Base-by-base conservation (phyloP, 2,888 invertebrate species). In the Dicranocentrus wangi region DNA sequence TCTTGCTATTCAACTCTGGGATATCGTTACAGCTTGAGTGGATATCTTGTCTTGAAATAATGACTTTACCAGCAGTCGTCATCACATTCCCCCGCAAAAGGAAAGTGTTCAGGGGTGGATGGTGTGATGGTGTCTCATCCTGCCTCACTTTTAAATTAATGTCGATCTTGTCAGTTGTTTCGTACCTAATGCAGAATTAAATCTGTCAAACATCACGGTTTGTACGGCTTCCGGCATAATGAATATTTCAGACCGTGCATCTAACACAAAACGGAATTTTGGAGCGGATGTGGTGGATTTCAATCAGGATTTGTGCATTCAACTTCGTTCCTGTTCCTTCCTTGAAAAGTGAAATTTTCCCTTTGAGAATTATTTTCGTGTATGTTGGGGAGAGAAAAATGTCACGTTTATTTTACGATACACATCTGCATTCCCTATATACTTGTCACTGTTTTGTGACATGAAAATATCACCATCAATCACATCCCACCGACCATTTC, bases 121-220 rank as follows among this genome's bases (percentile, higher is more conserved):
- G 13, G 39, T 39, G 39, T 39, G 7, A 13, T 39, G 39, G 39
- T n/a, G n/a, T n/a, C n/a, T n/a, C n/a, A n/a, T 61, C 19, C 51
- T 27, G 1, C 8, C 21, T 55, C 55, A 55, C n/a, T 55, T 55
- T 55, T 55, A 55, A n/a, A 55, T 55, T 55, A 55, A 7, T 55
- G 55, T 21, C 55, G 15, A 10, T 21, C 51, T 69, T 69, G 60
- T 60, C 70, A 60, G 15, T 60, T 69, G 19, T 28, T 51, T 17
- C 25, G 42, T 17, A 5, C 39, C 19, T 23, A 60, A 23, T 25
- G 42, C 23, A 15, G 43, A 61, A 71, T 43, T 61, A 61, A 60
- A 71, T n/a, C 71, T 71, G 71, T 61, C 71, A 71, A 61, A 19
- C 71, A 61, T 19, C 60, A 8, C 2, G 27, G 27, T 28, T 47